Conservation (phyloP, 2,113 vertebrate genomes). For the Amia ocellicauda region DNA sequence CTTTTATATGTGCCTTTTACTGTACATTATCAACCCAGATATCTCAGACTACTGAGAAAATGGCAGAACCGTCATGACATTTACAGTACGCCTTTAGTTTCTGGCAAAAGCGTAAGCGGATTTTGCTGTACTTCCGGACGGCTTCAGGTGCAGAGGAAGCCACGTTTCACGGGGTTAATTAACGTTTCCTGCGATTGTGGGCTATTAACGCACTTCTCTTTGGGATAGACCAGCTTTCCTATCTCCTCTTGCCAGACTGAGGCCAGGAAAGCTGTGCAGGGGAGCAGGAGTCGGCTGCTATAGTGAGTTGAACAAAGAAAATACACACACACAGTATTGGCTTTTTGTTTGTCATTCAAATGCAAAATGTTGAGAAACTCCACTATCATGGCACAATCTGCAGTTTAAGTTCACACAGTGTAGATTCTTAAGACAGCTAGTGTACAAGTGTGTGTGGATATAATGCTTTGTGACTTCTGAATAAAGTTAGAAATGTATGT, state of each 20-base stretch:
- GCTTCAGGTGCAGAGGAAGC: conserved; percentile 22
- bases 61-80: not conserved
- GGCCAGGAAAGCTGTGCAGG: conserved; percentile 9
- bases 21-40: not conserved
- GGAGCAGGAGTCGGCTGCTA: conserved; percentile 11
- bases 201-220: not conserved
- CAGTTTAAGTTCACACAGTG: too few species aligned
- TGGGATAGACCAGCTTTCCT: not conserved
- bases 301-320: not conserved
- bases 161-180: not conserved
- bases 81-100: not conserved
- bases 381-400: too few species aligned
- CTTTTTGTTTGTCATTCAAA: not conserved
- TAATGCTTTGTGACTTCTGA: too few species aligned
- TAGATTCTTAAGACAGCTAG: not conserved
- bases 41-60: not conserved
- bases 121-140: not conserved
- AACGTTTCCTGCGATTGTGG: conserved; percentile 32
- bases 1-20: not conserved
- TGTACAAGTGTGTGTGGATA: not conserved
- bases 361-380: too few species aligned
- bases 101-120: not conserved
- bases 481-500: too few species aligned
- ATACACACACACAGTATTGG: not conserved
- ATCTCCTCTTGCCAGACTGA: conserved; percentile 12